phyloP scores from a whole-genome alignment of 2,797 vertebrate genomes.

The Oceanodroma leucorhoa region DNA sequence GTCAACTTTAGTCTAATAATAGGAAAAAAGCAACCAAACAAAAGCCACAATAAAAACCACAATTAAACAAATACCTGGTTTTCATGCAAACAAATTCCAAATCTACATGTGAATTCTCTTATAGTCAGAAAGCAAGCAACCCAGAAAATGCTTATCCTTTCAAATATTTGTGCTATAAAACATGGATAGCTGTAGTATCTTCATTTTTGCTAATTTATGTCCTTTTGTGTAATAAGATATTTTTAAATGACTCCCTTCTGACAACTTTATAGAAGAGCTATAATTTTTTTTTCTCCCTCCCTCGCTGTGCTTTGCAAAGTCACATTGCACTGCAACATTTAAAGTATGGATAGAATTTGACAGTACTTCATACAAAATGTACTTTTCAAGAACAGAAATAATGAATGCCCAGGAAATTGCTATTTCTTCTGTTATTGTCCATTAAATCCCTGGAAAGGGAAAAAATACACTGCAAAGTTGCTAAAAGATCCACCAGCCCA shows the following conservation, averaged over 20 bases:
- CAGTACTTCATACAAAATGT: neutral
- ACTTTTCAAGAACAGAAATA: conserved; percentile 16
- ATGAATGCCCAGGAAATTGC: neutral
- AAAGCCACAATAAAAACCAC: fast-evolving
- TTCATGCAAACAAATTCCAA: neutral
- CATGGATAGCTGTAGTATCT: neutral
- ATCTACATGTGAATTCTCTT: neutral
- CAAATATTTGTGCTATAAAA: neutral
- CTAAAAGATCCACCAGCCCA: neutral
- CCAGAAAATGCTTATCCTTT: neutral
- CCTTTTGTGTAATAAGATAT: neutral
- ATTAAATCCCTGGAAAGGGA: neutral
- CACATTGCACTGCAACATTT: neutral
- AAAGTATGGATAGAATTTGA: neutral
- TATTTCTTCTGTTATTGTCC: neutral
- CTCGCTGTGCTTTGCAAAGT: neutral
- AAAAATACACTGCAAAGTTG: neutral
- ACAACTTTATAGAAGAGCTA: neutral
- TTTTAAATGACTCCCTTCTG: neutral
- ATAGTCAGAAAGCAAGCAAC: neutral
- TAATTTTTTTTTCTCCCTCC: neutral
- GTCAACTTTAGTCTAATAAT: neutral
- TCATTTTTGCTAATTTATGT: neutral
- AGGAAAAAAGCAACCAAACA: neutral
- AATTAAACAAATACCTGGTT: neutral